These are phyloP conservation scores for Synaphobranchus kaupii DNA, from an alignment of 2,797 vertebrate species.

Conservation along the genomic window DNA sequence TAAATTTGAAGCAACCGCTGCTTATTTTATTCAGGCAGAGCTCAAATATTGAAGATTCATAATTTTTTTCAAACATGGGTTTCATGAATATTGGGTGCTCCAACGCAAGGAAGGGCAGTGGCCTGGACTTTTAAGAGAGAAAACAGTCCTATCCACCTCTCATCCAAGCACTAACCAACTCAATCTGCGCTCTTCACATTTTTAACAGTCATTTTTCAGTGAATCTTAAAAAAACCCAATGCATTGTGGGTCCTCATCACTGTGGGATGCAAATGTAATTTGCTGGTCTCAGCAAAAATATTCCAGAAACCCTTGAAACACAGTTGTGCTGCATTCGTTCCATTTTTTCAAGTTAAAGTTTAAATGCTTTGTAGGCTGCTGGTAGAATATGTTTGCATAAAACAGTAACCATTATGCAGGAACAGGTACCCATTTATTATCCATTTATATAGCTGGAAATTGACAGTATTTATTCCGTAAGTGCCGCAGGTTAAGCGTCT, in stretches of 20 bases:
- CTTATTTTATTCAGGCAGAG: not conserved
- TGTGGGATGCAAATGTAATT: not conserved
- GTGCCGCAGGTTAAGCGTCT: not conserved
- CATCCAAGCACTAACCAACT: not conserved
- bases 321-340: not conserved
- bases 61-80: not conserved
- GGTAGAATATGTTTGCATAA: not conserved
- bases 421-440: not conserved
- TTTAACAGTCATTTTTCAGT: too few relatives aligned
- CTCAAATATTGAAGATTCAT: not conserved
- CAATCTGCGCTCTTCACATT: not conserved
- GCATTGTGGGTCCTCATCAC: not conserved
- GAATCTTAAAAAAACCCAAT: not conserved
- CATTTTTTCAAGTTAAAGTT: too few relatives aligned
- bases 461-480: not conserved
- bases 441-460: not conserved
- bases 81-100: not conserved
- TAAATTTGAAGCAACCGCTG: not conserved
- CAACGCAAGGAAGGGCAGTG: not conserved
- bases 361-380: too few relatives aligned
- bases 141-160: not conserved
- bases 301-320: not conserved
- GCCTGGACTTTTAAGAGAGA: not conserved
- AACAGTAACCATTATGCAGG: not conserved
- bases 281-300: not conserved